phyloP scores from a whole-genome alignment of 2,888 invertebrate genomes.

The Caenorhabditis japonica region DNA sequence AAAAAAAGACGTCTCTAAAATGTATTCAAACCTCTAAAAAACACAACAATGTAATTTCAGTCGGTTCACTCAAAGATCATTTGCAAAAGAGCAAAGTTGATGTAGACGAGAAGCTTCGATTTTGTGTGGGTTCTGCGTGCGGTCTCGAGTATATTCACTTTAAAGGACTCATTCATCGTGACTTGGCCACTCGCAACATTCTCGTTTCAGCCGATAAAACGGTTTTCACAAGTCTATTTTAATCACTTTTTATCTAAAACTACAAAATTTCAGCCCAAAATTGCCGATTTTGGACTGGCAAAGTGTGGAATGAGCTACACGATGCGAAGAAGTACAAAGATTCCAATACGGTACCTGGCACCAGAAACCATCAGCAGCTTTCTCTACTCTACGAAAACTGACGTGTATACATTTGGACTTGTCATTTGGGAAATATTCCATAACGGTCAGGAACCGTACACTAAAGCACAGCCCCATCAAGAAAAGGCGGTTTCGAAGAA shows the following conservation, averaged over 20 bases:
- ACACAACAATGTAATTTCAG: too few relatives aligned
- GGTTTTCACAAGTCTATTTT: slow-evolving; percentile 1
- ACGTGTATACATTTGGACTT: slow-evolving; percentile 42
- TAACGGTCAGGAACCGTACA: slow-evolving; percentile 47
- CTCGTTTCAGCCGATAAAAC: slow-evolving; percentile 24
- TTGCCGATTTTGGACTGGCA: slow-evolving; percentile 32
- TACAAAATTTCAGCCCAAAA: slow-evolving; percentile 36
- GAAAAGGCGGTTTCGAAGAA: slow-evolving; percentile 34
- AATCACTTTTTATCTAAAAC: too few relatives aligned
- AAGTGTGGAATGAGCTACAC: slow-evolving; percentile 15
- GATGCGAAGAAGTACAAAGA: slow-evolving; percentile 22
- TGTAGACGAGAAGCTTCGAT: slow-evolving; percentile 22
- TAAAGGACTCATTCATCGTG: slow-evolving; percentile 41
- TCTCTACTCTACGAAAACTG: slow-evolving; percentile 26
- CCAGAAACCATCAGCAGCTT: slow-evolving; percentile 31
- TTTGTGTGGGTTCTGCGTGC: slow-evolving; percentile 32
- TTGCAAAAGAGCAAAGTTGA: slow-evolving; percentile 10
- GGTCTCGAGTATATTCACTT: slow-evolving; percentile 55
- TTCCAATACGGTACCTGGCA: slow-evolving; percentile 31
- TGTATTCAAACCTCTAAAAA: too few relatives aligned
- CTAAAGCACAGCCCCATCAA: slow-evolving; percentile 43
- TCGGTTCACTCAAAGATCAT: slow-evolving; percentile 22
- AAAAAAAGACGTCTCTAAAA: too few relatives aligned
- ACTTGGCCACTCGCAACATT: slow-evolving; percentile 37
- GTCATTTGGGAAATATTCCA: slow-evolving; percentile 44